Base-by-base conservation (phyloP, 2,888 invertebrate genomes). In the Coremacera marginata region DNA sequence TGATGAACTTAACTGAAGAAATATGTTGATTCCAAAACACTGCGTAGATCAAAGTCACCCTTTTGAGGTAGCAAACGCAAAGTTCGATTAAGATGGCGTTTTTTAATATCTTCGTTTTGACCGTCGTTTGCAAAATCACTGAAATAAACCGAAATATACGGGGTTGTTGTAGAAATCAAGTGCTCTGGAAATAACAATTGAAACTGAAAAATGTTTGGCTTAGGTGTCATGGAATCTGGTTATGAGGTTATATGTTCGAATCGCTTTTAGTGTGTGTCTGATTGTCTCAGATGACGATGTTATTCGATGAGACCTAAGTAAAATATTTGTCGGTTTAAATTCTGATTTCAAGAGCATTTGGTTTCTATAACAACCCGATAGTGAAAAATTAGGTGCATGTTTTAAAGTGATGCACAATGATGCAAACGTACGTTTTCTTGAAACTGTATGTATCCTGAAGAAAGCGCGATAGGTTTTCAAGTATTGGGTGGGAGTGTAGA, bases 401-500 rank as follows among this genome's bases (percentile, higher is more conserved):
- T 14, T 44, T 44, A 44, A 44, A 44, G 14, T 8, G 37, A 37
- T 37, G 37, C 37, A 63, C 16, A 5, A 25, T 14, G 31, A 70
- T 67, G 14, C n/a, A 3, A 22, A 82, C 90, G 90, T 90, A 94
- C 94, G 89, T 89, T 82, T 92, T 90, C 22, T 89, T 84, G 83
- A 92, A 93, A 82, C 94, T 92, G 87, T 94, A 96, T 85, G 92
- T 92, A 31, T 93, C 86, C 1, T 91, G 85, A 75, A 98, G 91
- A 88, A 93, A 95, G 25, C 92, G 84, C 0, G 98, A 96, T 73
- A 98, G 90, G 85, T 97, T 92, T 84, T 97, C 94, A 70, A 99
- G 91, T 82, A 99, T 96, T 0, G 98, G 97, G 87, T 97, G 93
- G 37, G 94, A 95, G 90, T 99, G 98, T 11, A 99, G 91, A 0